A percentile compares a stretch with the other conserved stretches of the same genome.
phyloP scores from a whole-genome alignment of 2,888 invertebrate species.

The Philonicus albiceps region DNA sequence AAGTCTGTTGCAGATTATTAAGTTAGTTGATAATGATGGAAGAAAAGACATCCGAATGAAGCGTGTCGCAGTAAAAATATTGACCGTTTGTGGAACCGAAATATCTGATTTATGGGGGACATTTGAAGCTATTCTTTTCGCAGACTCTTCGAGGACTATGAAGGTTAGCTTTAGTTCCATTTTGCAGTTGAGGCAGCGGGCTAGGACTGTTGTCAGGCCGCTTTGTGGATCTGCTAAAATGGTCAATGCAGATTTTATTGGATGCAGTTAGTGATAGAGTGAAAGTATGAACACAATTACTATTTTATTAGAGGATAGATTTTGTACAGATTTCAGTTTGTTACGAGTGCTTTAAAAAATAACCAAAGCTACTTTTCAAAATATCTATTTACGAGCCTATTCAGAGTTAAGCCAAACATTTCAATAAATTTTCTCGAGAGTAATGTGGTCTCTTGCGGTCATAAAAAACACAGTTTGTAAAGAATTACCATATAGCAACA shows the following conservation, averaged over 20 bases:
- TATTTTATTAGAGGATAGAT: not conserved
- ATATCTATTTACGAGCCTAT: too few species aligned
- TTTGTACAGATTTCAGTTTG: too few species aligned
- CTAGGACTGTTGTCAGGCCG: not conserved
- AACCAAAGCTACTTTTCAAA: too few species aligned
- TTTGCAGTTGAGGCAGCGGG: not conserved
- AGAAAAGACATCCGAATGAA: not conserved
- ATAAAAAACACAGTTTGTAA: too few species aligned
- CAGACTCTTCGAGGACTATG: not conserved
- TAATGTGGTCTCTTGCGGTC: too few species aligned
- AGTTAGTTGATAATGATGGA: not conserved
- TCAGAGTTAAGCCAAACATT: too few species aligned
- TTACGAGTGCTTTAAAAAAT: too few species aligned
- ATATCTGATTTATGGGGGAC: not conserved
- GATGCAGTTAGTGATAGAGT: not conserved
- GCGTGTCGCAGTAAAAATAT: not conserved
- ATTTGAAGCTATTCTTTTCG: not conserved
- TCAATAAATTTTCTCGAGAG: too few species aligned
- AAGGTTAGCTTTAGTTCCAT: not conserved
- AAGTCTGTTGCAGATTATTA: slow-evolving; percentile 40
- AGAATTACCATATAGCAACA: too few species aligned
- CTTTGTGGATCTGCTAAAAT: not conserved
- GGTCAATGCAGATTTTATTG: not conserved
- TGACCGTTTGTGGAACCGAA: not conserved
- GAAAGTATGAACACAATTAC: not conserved